Conservation (phyloP, 2,888 invertebrate species). For the Phrixothrix hirtus region DNA sequence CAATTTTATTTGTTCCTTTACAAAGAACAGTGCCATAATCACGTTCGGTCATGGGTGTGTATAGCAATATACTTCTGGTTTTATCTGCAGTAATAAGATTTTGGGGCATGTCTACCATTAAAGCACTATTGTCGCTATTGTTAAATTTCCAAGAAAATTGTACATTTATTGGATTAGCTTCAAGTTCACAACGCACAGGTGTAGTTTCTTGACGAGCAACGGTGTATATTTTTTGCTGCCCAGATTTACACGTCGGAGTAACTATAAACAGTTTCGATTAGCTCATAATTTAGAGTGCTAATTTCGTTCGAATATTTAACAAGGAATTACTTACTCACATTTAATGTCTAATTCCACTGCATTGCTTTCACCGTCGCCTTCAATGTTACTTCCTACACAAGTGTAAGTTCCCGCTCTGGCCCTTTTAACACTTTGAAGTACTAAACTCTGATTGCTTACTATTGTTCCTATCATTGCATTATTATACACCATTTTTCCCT, state of each 20-base stretch:
- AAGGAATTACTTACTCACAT: conserved; percentile 65
- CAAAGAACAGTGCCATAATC: conserved; percentile 77
- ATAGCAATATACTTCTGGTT: conserved; percentile 67
- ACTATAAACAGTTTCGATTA: conserved; percentile 55
- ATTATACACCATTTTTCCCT: conserved; percentile 79
- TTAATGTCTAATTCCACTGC: conserved; percentile 80
- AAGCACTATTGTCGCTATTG: conserved; percentile 62
- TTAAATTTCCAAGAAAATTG: conserved; percentile 78
- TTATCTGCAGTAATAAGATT: conserved; percentile 65
- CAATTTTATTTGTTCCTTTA: conserved; percentile 74
- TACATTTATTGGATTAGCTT: conserved; percentile 71
- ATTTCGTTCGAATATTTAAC: neutral
- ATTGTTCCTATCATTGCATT: conserved; percentile 80
- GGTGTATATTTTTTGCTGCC: conserved; percentile 70
- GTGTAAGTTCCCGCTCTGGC: conserved; percentile 81
- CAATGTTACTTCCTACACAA: conserved; percentile 84
- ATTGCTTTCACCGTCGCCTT: conserved; percentile 87
- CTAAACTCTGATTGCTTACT: conserved; percentile 86
- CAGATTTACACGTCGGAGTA: conserved; percentile 72
- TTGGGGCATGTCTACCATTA: conserved; percentile 69
- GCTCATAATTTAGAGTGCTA: neutral
- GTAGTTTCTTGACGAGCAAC: conserved; percentile 72
- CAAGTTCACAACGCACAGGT: conserved; percentile 71
- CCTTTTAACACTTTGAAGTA: conserved; percentile 80
- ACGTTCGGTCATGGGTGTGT: conserved; percentile 71